These are phyloP conservation scores for Idaea biselata DNA, from an alignment of 2,888 invertebrate species.

Conservation along the genomic window DNA sequence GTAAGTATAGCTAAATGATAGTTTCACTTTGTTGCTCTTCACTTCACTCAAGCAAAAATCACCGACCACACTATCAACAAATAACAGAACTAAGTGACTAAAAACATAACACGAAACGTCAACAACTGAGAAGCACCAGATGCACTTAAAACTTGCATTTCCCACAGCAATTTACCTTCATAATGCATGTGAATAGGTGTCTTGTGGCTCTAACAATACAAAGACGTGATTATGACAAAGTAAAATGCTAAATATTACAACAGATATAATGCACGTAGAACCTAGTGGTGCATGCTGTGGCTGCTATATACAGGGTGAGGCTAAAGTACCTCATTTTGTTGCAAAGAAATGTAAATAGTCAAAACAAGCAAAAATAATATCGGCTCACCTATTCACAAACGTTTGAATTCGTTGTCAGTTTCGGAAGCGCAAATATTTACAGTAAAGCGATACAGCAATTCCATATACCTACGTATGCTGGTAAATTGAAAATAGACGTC, in stretches of 20 bases:
- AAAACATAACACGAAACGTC: neutral
- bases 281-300: slow-evolving; percentile 4
- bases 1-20: too few relatives aligned
- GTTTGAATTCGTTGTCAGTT: too few relatives aligned
- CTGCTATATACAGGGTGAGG: slow-evolving; percentile 6
- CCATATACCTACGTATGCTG: too few relatives aligned
- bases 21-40: neutral
- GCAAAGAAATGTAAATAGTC: too few relatives aligned
- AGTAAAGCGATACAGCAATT: too few relatives aligned
- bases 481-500: too few relatives aligned
- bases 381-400: too few relatives aligned
- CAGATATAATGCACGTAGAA: slow-evolving; percentile 4
- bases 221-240: slow-evolving; percentile 34
- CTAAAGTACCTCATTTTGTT: neutral
- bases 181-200: slow-evolving; percentile 30
- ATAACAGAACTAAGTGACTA: neutral
- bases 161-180: slow-evolving; percentile 23
- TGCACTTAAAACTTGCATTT: slow-evolving; percentile 28
- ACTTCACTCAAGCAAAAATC: neutral
- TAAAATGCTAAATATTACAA: slow-evolving; percentile 24
- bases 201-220: slow-evolving; percentile 24
- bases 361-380: too few relatives aligned
- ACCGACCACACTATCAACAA: neutral
- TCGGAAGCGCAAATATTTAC: too few relatives aligned
- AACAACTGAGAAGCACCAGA: slow-evolving; percentile 15